Conservation (phyloP, 2,113 vertebrate genomes). For the Probosciger aterrimus region DNA sequence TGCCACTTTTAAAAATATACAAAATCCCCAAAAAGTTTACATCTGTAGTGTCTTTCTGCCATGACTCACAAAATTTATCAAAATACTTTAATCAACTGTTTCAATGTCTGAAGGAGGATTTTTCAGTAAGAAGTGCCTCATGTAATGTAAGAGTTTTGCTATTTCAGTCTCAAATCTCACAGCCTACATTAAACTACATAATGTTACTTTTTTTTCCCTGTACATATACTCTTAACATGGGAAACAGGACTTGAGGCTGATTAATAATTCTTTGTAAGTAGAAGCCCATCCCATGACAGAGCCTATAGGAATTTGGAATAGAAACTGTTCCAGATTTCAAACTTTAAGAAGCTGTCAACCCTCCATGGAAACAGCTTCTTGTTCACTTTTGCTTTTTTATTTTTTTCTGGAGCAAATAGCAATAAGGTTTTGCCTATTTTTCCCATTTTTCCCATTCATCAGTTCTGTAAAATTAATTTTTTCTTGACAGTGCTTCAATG, state of each 20-base stretch:
- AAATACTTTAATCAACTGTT: not conserved
- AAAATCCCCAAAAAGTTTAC: rapidly evolving
- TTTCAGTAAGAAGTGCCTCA: not conserved
- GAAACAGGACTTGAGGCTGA: not conserved
- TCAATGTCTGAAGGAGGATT: not conserved
- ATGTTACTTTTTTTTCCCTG: not conserved
- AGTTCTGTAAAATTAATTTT: not conserved
- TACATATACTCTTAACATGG: not conserved
- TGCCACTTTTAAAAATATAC: not conserved
- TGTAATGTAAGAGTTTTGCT: not conserved
- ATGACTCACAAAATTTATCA: not conserved
- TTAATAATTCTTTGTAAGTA: not conserved
- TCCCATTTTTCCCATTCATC: not conserved
- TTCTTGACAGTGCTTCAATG: not conserved
- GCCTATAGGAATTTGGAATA: not conserved
- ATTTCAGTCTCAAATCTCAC: not conserved
- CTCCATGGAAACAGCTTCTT: not conserved
- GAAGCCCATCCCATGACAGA: not conserved
- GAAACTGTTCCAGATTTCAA: not conserved
- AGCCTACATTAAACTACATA: not conserved
- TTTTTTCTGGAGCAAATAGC: not conserved
- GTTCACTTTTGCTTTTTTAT: not conserved
- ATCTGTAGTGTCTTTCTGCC: not conserved
- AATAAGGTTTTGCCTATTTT: not conserved
- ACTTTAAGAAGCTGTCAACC: not conserved